These are phyloP conservation scores for Frieseomelitta varia DNA, from an alignment of 1,140 invertebrate genomes.

Conservation along the genomic window DNA sequence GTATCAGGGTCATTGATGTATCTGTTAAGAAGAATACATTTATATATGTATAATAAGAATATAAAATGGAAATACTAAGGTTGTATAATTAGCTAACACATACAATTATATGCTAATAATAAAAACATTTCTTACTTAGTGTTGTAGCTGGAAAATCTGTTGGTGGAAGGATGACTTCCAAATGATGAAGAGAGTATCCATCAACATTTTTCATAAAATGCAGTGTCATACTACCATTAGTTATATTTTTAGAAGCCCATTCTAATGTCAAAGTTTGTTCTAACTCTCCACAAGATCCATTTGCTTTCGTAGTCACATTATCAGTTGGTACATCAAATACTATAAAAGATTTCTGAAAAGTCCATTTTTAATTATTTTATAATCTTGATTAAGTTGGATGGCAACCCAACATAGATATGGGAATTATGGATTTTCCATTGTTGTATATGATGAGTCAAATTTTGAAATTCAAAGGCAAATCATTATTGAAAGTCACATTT, in stretches of 20 bases:
- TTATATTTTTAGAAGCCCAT: constrained; percentile 73
- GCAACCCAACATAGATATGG: too few relatives aligned
- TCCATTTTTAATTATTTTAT: background rate
- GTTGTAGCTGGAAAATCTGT: constrained; percentile 58
- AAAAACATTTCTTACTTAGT: background rate
- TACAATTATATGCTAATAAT: background rate
- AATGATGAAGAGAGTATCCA: constrained; percentile 68
- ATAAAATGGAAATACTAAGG: background rate
- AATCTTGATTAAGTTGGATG: too few relatives aligned
- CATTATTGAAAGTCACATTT: too few relatives aligned
- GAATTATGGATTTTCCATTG: too few relatives aligned
- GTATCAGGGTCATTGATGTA: constrained; percentile 78
- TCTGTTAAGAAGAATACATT: constrained; percentile 73
- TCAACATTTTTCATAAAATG: constrained; percentile 81
- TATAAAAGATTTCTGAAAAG: constrained; percentile 57
- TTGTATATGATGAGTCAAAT: too few relatives aligned
- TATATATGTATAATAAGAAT: constrained; percentile 25
- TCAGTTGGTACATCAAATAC: constrained; percentile 79
- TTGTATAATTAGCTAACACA: background rate
- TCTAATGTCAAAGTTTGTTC: constrained; percentile 80
- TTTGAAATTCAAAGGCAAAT: too few relatives aligned
- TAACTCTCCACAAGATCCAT: constrained; percentile 78
- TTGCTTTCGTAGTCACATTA: constrained; percentile 67
- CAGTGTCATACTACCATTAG: constrained; percentile 67
- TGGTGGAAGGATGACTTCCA: constrained; percentile 62